Percentiles rank a stretch among this genome's conserved stretches.
phyloP scores from a whole-genome alignment of 2,113 vertebrate species.

The Petromus typicus region DNA sequence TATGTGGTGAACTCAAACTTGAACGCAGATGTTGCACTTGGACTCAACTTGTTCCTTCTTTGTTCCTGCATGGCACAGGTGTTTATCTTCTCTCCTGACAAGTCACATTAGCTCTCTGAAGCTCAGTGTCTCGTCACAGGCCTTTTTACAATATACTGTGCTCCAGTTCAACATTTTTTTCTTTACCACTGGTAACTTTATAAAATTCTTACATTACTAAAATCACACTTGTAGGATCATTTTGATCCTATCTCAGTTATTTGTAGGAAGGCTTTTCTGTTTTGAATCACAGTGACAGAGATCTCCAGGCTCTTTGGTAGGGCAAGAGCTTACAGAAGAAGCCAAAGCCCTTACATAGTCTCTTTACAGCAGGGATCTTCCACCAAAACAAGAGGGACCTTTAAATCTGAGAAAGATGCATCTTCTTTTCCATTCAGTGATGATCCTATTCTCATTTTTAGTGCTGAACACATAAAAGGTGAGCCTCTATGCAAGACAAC shows the following conservation, averaged over 20 bases:
- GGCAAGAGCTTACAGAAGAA: slow-evolving; percentile 1
- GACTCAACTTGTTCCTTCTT: not conserved
- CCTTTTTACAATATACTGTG: not conserved
- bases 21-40: not conserved
- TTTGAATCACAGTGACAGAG: not conserved
- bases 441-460: slow-evolving; percentile 3
- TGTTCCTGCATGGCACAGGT: not conserved
- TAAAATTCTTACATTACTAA: slow-evolving; percentile 46
- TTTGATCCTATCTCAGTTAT: slow-evolving; percentile 37
- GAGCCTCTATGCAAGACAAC: slow-evolving; percentile 50
- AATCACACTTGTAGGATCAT: slow-evolving; percentile 38
- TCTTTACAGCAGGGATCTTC: not conserved
- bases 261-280: slow-evolving; percentile 24
- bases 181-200: not conserved
- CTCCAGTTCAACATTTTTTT: not conserved
- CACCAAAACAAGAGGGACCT: not conserved
- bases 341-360: not conserved
- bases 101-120: not conserved
- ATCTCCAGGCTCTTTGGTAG: slow-evolving; percentile 23
- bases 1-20: not conserved
- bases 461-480: not conserved
- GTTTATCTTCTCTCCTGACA: slow-evolving; percentile 35
- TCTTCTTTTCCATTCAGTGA: not conserved
- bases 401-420: slow-evolving; percentile 21
- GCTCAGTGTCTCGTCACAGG: not conserved